Percentiles rank a stretch among this genome's conserved stretches.
Evolutionary conservation across 2,113 vertebrate genomes (phyloP).

Genomic region (Chloropsis hardwickii): DNA sequence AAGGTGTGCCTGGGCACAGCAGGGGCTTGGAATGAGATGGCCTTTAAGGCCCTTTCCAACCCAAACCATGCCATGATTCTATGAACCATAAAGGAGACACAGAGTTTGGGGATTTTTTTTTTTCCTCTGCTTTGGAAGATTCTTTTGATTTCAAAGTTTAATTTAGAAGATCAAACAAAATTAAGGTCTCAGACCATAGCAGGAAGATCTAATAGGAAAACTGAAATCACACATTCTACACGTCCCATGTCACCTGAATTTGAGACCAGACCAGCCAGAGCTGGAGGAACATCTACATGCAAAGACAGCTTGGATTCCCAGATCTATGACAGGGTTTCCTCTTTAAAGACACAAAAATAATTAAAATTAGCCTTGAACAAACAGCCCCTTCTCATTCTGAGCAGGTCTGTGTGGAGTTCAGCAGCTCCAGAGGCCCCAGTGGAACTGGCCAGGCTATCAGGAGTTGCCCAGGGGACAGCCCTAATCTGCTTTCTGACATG

Average conservation of each 20-base stretch:
- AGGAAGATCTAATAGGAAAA: background rate
- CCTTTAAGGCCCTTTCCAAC: background rate
- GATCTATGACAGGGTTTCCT: background rate
- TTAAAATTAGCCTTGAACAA: background rate
- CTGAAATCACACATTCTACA: background rate
- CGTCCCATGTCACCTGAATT: background rate
- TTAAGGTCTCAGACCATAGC: background rate
- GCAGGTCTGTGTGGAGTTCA: background rate
- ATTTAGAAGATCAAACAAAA: background rate
- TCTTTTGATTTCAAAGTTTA: background rate
- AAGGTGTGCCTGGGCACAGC: background rate
- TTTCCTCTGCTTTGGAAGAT: background rate
- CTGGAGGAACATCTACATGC: background rate
- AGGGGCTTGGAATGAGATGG: background rate
- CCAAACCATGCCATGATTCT: background rate
- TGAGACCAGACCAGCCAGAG: background rate
- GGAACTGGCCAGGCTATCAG: background rate
- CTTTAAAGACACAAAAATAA: background rate
- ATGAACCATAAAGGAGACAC: background rate
- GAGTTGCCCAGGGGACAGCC: background rate
- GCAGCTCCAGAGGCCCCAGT: background rate
- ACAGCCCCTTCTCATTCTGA: background rate
- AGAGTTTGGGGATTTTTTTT: background rate
- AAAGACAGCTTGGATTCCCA: background rate
- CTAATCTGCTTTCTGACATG: conserved; percentile 47